Conservation (phyloP, 2,888 invertebrate genomes). For the Pecten maximus region DNA sequence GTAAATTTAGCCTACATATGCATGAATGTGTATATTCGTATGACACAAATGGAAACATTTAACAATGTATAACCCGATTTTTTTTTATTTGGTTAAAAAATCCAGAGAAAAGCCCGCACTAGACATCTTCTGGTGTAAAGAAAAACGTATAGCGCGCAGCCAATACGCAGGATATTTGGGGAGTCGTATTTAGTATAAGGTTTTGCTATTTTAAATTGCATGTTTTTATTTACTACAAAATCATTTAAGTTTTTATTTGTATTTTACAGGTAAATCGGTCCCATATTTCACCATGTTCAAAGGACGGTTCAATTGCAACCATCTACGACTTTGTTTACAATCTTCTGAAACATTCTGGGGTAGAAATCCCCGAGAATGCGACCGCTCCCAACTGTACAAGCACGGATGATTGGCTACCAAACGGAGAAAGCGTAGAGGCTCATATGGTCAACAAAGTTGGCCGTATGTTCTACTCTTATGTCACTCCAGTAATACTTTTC, state of each 20-base stretch:
- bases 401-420: neutral
- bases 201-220: no score
- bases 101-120: no score
- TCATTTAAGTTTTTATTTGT: neutral
- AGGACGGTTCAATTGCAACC: neutral
- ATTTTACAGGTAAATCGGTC: neutral
- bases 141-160: no score
- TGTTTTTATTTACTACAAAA: no score
- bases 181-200: no score
- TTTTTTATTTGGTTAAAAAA: no score
- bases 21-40: no score
- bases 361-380: neutral
- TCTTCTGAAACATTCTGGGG: neutral
- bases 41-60: no score
- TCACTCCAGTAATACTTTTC: slow-evolving; percentile 88
- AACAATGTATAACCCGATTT: no score
- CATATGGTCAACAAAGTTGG: slow-evolving; percentile 52
- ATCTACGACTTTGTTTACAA: neutral
- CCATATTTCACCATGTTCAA: neutral
- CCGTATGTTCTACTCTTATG: slow-evolving; percentile 85
- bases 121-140: no score
- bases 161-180: no score
- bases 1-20: no score
- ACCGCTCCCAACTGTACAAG: neutral
- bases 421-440: slow-evolving; percentile 21